Evolutionary conservation across 2,888 invertebrate genomes (phyloP).

Genomic region (Cryptosula pallasiana): DNA sequence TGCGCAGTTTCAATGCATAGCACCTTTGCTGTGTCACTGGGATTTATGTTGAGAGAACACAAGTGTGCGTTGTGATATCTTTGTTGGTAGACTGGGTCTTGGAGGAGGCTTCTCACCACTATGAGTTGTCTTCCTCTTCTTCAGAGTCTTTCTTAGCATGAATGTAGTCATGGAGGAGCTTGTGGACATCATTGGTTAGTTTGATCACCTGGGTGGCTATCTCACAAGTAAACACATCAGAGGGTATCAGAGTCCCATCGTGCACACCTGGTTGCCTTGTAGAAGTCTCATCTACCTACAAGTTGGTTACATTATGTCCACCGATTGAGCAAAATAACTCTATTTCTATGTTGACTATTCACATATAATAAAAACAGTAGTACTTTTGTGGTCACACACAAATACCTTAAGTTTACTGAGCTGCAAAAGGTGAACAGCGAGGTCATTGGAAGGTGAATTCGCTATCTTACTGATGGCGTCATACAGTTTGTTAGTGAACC

Average conservation of each 20-base stretch:
- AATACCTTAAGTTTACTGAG: slow-evolving; percentile 10
- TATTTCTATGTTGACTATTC: no score
- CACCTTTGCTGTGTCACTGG: no score
- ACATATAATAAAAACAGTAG: no score
- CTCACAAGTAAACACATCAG: neutral
- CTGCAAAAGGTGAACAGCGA: neutral
- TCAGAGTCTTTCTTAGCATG: neutral
- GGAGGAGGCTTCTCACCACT: no score
- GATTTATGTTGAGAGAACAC: no score
- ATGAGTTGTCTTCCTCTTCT: neutral
- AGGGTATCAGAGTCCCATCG: neutral
- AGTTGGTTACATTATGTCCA: no score
- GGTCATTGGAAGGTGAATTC: neutral
- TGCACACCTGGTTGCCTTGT: slow-evolving; percentile 5
- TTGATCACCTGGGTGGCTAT: neutral
- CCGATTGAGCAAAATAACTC: no score
- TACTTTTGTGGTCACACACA: no score
- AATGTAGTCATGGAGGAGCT: neutral
- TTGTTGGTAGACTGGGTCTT: no score
- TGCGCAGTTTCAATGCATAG: no score
- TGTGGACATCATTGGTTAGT: neutral
- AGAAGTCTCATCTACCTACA: slow-evolving; percentile 16
- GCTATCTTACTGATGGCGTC: slow-evolving; percentile 1
- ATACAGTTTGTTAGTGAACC: neutral
- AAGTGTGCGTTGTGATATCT: no score